These are phyloP conservation scores for Sphinx pinastri DNA, from an alignment of 2,888 invertebrate species.

Conservation along the genomic window DNA sequence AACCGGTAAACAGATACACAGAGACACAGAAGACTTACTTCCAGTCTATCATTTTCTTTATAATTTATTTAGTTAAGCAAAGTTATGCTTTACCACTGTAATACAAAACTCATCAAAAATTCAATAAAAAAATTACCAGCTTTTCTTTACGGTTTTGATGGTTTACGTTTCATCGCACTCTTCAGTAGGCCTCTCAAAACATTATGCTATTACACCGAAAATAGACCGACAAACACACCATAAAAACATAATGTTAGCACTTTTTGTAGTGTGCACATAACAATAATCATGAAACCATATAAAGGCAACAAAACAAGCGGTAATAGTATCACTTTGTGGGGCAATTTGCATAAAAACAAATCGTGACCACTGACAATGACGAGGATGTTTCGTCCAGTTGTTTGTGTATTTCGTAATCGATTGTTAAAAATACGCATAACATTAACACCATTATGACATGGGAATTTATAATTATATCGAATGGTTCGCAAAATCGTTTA, in stretches of 20 bases:
- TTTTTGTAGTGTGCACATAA: slow-evolving; percentile 7
- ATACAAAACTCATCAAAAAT: too few species aligned
- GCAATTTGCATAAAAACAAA: slow-evolving; percentile 48
- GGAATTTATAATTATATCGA: too few species aligned
- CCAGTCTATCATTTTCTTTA: too few species aligned
- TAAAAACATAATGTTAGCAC: slow-evolving; percentile 1
- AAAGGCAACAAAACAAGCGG: slow-evolving; percentile 37
- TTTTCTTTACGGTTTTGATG: not conserved
- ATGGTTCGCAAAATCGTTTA: not conserved
- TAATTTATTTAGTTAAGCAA: too few species aligned
- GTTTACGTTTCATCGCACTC: not conserved
- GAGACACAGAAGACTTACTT: not conserved
- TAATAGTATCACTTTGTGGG: slow-evolving; percentile 41
- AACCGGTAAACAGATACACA: not conserved
- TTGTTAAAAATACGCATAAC: not conserved
- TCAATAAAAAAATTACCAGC: not conserved
- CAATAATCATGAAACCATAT: slow-evolving; percentile 35
- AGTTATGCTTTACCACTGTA: too few species aligned
- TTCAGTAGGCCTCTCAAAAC: not conserved
- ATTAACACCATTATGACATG: not conserved
- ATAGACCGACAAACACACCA: not conserved
- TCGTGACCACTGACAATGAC: slow-evolving; percentile 39
- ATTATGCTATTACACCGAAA: not conserved
- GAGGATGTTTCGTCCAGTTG: slow-evolving; percentile 32
- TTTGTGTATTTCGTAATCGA: slow-evolving; percentile 27